Evolutionary conservation across 2,888 invertebrate genomes (phyloP), one percentile per base, ranked within the genome.

Genomic region (Mystacides longicornis): DNA sequence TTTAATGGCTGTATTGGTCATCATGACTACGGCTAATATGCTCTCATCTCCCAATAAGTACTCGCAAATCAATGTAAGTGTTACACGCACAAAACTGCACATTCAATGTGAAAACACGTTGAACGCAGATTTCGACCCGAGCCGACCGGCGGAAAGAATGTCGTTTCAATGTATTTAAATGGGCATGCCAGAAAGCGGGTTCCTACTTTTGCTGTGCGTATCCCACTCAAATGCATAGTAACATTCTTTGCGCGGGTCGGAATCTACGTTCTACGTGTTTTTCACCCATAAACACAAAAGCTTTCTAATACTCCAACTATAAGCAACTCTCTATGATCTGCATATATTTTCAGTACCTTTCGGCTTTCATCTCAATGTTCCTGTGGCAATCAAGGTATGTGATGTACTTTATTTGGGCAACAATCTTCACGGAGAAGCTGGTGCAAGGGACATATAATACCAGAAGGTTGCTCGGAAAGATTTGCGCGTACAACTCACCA

Each of bases 341-440:
- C n/a, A n/a, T n/a, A n/a, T 14, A 20, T 43, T 56, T 45, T 7
- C 49, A 56, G 56, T 21, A 52, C 43, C 16, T 37, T 3, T 53
- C 49, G 46, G 20, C 53, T 22, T 31, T 53, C 23, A 37, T 51
- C n/a, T 53, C 56, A 1, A 21, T 57, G 45, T 23, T 57, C 18
- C 20, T 57, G 20, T 57, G 57, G 57, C 48, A 48, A 22, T 31
- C 48, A 3, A 47, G 54, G 21, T 57, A 57, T 27, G 19, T 57
- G 2, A 16, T 57, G 52, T 54, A 57, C 18, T 42, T 54, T 9
- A 22, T 52, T 4, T 54, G 51, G 18, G 49, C 49, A 16, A 48
- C 54, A n/a, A 1, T 27, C 2, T 14, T 16, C 4, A 31, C 52
- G 18, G 57, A 57, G 37, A 9, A 20, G 11, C 20, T 57, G 21